A percentile compares a stretch with the other conserved stretches of the same genome.
These are phyloP conservation scores for Podarcis raffonei DNA, from an alignment of 2,113 vertebrate species.

Conservation along the genomic window DNA sequence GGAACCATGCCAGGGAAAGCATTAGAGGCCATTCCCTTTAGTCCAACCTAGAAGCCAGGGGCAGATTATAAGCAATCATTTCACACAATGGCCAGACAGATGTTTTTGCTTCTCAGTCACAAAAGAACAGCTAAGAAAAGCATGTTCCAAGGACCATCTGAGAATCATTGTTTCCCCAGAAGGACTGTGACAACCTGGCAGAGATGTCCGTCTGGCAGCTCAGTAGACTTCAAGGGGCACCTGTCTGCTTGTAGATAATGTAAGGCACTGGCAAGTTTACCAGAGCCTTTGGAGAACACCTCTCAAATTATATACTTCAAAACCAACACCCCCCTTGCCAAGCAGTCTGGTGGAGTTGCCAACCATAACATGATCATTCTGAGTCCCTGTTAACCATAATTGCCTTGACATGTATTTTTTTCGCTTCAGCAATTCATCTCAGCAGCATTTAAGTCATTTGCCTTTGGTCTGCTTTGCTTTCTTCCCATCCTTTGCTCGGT, in stretches of 20 bases:
- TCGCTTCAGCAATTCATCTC: background rate
- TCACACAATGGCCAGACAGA: slow-evolving; percentile 14
- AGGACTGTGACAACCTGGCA: slow-evolving; percentile 21
- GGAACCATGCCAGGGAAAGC: background rate
- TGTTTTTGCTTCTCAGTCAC: background rate
- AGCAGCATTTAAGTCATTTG: slow-evolving; percentile 2
- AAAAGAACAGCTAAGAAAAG: background rate
- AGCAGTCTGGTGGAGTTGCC: slow-evolving; percentile 23
- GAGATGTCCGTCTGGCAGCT: background rate
- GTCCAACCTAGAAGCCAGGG: background rate
- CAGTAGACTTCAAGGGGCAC: slow-evolving; percentile 15
- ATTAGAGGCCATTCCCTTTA: background rate
- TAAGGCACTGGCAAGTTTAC: background rate
- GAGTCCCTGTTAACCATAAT: background rate
- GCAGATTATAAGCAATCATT: background rate
- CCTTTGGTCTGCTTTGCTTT: background rate
- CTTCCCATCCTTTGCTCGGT: background rate
- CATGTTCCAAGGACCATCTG: background rate
- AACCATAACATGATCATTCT: slow-evolving; percentile 31
- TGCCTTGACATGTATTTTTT: background rate
- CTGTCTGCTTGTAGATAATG: slow-evolving; percentile 32
- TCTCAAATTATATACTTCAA: slow-evolving; percentile 34
- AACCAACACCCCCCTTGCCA: slow-evolving; percentile 41
- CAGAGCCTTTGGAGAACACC: background rate
- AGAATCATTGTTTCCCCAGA: background rate